phyloP scores from a whole-genome alignment of 2,888 invertebrate species.

The Ellobium chinense region DNA sequence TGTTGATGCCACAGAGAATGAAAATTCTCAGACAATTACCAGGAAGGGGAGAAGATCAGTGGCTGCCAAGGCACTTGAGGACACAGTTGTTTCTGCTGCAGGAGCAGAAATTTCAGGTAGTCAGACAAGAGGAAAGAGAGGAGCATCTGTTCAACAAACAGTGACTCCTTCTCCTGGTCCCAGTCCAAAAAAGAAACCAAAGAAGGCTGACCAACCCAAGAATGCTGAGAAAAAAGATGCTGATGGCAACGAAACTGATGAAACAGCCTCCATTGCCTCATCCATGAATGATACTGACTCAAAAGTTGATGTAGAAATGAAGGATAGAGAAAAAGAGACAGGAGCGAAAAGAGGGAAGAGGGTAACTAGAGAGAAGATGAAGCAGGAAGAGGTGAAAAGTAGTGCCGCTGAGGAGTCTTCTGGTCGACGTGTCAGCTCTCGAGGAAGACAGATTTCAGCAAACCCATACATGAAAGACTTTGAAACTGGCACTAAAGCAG shows the following conservation, averaged over 20 bases:
- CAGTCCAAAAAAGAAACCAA: neutral
- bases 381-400: neutral
- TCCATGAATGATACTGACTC: neutral
- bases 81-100: too few relatives aligned
- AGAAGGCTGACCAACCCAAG: neutral
- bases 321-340: neutral
- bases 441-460: neutral
- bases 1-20: too few relatives aligned
- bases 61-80: too few relatives aligned
- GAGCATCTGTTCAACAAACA: neutral
- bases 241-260: slow-evolving; percentile 9
- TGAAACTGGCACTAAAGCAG: too few relatives aligned
- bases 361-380: neutral
- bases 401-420: neutral
- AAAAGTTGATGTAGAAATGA: slow-evolving; percentile 5
- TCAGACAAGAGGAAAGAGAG: neutral
- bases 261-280: slow-evolving; percentile 15
- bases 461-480: slow-evolving; percentile 15
- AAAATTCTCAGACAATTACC: too few relatives aligned
- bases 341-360: neutral
- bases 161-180: too few relatives aligned
- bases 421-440: neutral
- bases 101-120: too few relatives aligned
- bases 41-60: too few relatives aligned
- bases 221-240: neutral